A percentile compares a stretch with the other conserved stretches of the same genome.
These are phyloP conservation scores for Zhuqinia jingwanae DNA, from an alignment of 2,888 invertebrate genomes.

Conservation along the genomic window DNA sequence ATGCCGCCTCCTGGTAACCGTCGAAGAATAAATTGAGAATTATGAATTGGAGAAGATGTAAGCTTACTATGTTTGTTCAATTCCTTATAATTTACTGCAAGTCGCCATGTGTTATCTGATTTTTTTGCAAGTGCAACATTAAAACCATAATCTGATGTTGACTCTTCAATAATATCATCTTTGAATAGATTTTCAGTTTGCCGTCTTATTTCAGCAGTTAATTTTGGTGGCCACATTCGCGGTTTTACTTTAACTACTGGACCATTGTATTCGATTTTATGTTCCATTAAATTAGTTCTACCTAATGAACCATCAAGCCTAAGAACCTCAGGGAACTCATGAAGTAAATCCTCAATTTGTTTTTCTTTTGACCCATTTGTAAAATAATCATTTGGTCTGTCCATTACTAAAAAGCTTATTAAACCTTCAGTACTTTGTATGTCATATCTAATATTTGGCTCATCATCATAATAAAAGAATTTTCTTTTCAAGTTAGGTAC, in stretches of 20 bases:
- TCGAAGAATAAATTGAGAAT: conserved; percentile 33
- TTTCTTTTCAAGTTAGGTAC: conserved; percentile 5
- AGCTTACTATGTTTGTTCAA: conserved; percentile 39
- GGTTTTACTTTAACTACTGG: conserved; percentile 21
- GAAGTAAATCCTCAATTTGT: conserved; percentile 33
- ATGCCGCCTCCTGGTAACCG: conserved; percentile 45
- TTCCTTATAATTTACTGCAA: conserved; percentile 39
- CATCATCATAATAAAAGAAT: conserved; percentile 43
- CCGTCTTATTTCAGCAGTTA: not conserved
- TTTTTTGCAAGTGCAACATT: conserved; percentile 52
- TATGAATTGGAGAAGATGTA: conserved; percentile 46
- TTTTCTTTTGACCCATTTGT: not conserved
- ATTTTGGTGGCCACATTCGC: not conserved
- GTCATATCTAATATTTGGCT: not conserved
- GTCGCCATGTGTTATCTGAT: conserved; percentile 3
- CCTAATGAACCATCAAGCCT: conserved; percentile 38
- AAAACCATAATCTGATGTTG: not conserved
- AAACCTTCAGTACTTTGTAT: not conserved
- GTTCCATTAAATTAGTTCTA: conserved; percentile 12
- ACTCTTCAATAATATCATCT: conserved; percentile 21
- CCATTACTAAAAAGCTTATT: not conserved
- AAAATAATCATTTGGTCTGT: not conserved
- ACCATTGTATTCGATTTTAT: conserved; percentile 29
- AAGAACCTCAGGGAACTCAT: conserved; percentile 13
- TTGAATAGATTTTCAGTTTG: conserved; percentile 58